Conservation (phyloP, 1,140 invertebrate genomes). For the Euura lappo region DNA sequence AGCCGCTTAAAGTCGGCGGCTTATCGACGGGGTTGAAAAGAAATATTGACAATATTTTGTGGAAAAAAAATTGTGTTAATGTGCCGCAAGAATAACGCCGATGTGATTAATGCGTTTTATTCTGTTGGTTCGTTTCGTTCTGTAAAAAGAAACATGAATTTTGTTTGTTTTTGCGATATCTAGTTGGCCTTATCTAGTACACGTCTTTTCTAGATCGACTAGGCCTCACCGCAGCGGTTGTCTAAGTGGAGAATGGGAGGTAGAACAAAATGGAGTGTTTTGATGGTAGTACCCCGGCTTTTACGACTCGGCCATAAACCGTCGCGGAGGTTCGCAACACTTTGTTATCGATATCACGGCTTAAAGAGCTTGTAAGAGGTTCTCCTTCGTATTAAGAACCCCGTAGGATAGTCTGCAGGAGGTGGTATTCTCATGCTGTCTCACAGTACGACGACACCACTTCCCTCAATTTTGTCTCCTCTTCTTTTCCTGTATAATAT, state of each 20-base stretch:
- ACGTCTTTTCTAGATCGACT: too few relatives aligned
- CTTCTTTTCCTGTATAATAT: neutral
- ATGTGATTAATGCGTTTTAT: too few relatives aligned
- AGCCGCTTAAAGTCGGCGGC: neutral
- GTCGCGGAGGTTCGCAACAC: slow-evolving; percentile 13
- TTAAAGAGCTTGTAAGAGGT: slow-evolving; percentile 18
- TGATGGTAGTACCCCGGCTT: slow-evolving; percentile 14
- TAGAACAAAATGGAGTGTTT: slow-evolving; percentile 9
- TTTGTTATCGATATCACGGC: slow-evolving; percentile 19
- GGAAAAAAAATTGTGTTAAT: too few relatives aligned
- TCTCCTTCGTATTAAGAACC: neutral
- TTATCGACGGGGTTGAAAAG: neutral
- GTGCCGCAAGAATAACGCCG: too few relatives aligned
- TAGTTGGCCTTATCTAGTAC: too few relatives aligned
- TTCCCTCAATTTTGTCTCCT: neutral
- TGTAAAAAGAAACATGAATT: too few relatives aligned
- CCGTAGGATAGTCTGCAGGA: neutral
- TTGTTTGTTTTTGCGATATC: too few relatives aligned
- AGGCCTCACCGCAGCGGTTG: neutral
- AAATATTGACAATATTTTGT: slow-evolving; percentile 7
- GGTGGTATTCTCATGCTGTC: neutral
- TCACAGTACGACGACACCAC: neutral
- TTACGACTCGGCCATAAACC: slow-evolving; percentile 18
- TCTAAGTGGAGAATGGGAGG: neutral
- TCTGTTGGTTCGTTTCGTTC: too few relatives aligned